Evolutionary conservation across 2,113 vertebrate species (phyloP).

Genomic region (Columba janthina): DNA sequence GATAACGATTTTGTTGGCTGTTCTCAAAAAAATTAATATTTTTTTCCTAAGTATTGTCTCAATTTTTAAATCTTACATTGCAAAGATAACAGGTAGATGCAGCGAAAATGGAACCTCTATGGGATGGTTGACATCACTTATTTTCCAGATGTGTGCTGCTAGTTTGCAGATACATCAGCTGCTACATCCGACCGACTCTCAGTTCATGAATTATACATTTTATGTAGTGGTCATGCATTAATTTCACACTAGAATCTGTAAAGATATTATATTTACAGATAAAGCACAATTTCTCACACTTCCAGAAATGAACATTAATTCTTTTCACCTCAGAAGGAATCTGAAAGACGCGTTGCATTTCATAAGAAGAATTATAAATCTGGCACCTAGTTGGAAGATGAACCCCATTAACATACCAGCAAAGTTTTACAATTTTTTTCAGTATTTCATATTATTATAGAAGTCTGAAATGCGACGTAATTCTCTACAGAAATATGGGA

Average conservation of each 20-base stretch:
- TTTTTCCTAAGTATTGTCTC: not conserved
- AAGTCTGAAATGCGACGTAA: not conserved
- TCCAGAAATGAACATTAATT: constrained; percentile 21
- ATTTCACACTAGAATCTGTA: constrained; percentile 50
- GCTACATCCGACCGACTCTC: not conserved
- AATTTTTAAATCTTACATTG: not conserved
- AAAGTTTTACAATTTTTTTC: not conserved
- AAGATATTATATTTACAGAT: constrained; percentile 26
- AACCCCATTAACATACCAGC: not conserved
- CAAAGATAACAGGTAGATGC: not conserved
- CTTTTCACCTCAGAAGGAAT: constrained; percentile 14
- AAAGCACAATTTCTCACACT: constrained; percentile 26
- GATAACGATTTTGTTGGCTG: not conserved
- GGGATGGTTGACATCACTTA: not conserved
- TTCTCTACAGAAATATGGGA: not conserved
- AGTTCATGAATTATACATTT: constrained; percentile 44
- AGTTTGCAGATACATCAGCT: not conserved
- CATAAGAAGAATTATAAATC: not conserved
- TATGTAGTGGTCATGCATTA: constrained; percentile 20
- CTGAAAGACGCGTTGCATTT: constrained; percentile 18
- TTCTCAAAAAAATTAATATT: not conserved
- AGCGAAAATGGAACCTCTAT: not conserved
- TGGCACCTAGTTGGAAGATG: not conserved
- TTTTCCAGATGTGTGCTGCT: not conserved
- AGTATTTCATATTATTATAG: not conserved